Evolutionary conservation across 2,797 vertebrate species (phyloP).

Genomic region (Mormyrus hasselquistii): DNA sequence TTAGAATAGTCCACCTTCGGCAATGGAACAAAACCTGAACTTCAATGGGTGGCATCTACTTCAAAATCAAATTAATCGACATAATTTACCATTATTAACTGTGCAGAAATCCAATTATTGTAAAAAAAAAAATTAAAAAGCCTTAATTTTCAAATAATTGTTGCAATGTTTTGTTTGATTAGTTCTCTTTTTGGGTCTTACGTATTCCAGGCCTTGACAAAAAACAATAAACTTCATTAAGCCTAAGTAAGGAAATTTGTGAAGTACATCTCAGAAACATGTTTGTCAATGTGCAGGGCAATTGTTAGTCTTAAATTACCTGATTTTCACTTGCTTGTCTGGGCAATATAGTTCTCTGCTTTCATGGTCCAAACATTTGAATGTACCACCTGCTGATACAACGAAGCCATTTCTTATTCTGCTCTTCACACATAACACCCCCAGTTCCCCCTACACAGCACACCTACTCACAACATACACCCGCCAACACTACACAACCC

Average conservation of each 20-base stretch:
- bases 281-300: background rate
- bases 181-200: background rate
- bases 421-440: constrained; percentile 24
- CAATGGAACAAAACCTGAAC: background rate
- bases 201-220: background rate
- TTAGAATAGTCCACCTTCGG: background rate
- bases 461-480: constrained; percentile 9
- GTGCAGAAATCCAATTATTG: background rate
- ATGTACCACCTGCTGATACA: background rate
- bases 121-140: background rate
- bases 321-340: background rate
- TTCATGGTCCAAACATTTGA: background rate
- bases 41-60: background rate
- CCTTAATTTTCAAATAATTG: background rate
- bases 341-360: background rate
- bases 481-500: constrained; percentile 4
- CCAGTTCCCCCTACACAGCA: constrained; percentile 40
- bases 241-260: background rate
- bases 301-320: background rate
- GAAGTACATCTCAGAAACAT: background rate
- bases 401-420: background rate
- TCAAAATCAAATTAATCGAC: background rate
- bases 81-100: background rate
- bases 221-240: background rate
- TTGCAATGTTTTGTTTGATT: background rate